phyloP scores from a whole-genome alignment of 1,140 invertebrate genomes.

The Euwallacea fornicatus region DNA sequence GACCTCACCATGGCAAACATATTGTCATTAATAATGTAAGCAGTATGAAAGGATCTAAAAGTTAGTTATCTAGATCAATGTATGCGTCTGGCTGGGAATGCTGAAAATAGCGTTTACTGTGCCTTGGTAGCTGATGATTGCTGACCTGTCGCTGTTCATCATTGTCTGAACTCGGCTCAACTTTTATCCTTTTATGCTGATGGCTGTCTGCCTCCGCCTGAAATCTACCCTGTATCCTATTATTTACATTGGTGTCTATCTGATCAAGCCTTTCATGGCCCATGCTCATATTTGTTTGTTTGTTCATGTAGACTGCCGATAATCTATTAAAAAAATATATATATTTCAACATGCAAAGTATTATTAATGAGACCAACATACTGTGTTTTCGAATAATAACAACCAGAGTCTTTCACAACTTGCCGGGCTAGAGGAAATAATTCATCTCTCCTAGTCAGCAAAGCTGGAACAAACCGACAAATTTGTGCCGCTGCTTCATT shows the following conservation, averaged over 20 bases:
- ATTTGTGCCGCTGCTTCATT: constrained; percentile 98
- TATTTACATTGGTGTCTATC: constrained; percentile 33
- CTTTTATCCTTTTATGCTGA: constrained; percentile 51
- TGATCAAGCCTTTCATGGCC: constrained; percentile 36
- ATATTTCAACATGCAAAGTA: constrained; percentile 1
- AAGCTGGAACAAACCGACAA: constrained; percentile 83
- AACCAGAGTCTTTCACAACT: constrained; percentile 90
- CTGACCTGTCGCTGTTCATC: constrained; percentile 58
- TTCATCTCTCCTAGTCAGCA: constrained; percentile 90
- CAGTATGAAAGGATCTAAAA: background rate
- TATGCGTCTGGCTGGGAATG: constrained; percentile 41
- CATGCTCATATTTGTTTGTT: constrained; percentile 38
- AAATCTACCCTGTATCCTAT: constrained; percentile 41
- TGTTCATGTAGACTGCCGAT: constrained; percentile 46
- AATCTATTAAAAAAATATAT: constrained; percentile 39
- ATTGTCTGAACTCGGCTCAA: constrained; percentile 54
- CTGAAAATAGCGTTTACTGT: constrained; percentile 39
- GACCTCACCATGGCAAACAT: too few relatives aligned
- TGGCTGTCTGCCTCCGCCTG: constrained; percentile 44
- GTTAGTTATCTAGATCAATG: constrained; percentile 49
- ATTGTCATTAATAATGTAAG: too few relatives aligned
- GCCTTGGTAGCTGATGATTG: constrained; percentile 38
- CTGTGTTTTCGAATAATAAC: constrained; percentile 63
- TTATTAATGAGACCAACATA: constrained; percentile 39
- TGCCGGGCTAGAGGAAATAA: constrained; percentile 93